Percentiles rank a stretch among this genome's conserved stretches.
These are phyloP conservation scores for Rhabdornis inornatus DNA, from an alignment of 2,113 vertebrate genomes.

Conservation along the genomic window DNA sequence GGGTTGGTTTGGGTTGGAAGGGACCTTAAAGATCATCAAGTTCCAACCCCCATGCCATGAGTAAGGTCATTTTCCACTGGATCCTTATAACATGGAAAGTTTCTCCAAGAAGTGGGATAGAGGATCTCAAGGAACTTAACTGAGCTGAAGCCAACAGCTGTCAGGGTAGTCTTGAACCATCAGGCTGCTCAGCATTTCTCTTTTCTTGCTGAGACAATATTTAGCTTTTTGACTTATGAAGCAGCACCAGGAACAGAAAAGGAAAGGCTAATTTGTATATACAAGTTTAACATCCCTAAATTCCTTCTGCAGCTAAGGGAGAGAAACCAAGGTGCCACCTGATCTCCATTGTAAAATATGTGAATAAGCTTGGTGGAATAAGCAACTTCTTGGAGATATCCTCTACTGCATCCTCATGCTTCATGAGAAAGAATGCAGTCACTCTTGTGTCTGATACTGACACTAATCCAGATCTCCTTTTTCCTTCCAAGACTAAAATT, in stretches of 20 bases:
- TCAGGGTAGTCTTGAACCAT: background rate
- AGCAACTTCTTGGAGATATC: background rate
- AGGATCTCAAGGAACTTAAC: background rate
- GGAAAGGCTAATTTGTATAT: background rate
- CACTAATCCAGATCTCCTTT: background rate
- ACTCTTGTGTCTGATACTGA: background rate
- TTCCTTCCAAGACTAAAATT: background rate
- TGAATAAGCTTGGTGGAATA: background rate
- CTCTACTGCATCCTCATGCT: background rate
- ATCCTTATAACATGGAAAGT: background rate
- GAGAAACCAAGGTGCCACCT: background rate
- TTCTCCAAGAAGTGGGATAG: background rate
- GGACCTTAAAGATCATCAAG: accelerated
- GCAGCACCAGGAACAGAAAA: background rate
- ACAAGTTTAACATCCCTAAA: background rate
- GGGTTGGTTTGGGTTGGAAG: background rate
- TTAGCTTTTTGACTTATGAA: background rate
- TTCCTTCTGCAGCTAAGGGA: background rate
- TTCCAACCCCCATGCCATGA: accelerated
- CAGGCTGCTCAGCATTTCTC: background rate
- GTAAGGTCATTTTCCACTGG: background rate
- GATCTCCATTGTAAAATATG: background rate
- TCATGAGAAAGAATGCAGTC: background rate
- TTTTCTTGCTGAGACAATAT: background rate
- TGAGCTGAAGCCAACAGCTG: background rate